Percentiles rank a stretch among this genome's conserved stretches.
Conservation (phyloP, 1,140 invertebrate species). For the Cherax destructor region DNA sequence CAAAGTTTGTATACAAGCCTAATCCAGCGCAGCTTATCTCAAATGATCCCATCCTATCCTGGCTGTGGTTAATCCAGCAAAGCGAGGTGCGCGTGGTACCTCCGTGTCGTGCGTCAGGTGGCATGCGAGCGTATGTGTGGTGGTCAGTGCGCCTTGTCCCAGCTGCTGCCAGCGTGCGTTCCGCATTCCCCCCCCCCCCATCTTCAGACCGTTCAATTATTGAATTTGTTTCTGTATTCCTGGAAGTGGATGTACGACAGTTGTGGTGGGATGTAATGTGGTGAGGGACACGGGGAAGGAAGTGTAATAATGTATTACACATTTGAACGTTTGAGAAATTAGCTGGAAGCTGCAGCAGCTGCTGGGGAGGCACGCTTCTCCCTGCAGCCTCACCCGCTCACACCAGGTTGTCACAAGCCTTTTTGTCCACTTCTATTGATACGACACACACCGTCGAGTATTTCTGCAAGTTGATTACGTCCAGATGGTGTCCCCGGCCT, state of each 20-base stretch:
- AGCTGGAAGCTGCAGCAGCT: too few species aligned
- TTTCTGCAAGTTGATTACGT: not conserved
- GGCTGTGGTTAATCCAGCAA: constrained; percentile 44
- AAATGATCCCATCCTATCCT: constrained; percentile 27
- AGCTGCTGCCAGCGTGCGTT: not conserved
- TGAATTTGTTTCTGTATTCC: too few species aligned
- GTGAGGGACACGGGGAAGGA: too few species aligned
- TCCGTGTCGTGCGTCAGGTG: constrained; percentile 46
- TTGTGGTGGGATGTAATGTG: too few species aligned
- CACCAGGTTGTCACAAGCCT: not conserved
- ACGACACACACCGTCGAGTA: not conserved
- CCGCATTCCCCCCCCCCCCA: not conserved
- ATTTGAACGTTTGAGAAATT: too few species aligned
- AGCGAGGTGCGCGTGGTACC: constrained; percentile 24
- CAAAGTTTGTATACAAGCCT: too few species aligned
- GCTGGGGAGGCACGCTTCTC: too few species aligned
- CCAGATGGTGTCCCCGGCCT: constrained; percentile 9
- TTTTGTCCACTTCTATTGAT: not conserved
- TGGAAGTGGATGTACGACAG: too few species aligned
- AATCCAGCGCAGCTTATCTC: not conserved
- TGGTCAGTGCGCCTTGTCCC: not conserved
- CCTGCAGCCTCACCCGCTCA: too few species aligned
- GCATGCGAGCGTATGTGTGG: constrained; percentile 26
- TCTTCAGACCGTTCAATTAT: not conserved
- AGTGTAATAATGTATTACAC: too few species aligned